Evolutionary conservation across 2,113 vertebrate species (phyloP), one percentile per base, ranked within the genome.

Genomic region (Oostethus manadensis): DNA sequence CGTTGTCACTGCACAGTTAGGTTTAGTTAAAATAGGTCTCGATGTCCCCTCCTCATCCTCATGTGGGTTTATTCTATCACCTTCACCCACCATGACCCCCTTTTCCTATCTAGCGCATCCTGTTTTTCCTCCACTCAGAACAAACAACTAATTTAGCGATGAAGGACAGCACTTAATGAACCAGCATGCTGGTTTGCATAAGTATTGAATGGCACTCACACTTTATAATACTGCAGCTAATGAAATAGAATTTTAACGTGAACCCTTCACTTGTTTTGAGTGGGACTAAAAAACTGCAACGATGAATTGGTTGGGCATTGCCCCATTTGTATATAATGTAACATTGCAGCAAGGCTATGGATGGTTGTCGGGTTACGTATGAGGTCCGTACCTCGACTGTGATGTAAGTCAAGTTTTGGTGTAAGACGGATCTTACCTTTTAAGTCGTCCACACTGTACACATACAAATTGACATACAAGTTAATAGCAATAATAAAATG

Each of bases 1-100:
- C 43, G 40, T 66, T 78, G 82, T 83, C 72, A 79, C 57, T 44
- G 11, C 76, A 60, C 66, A 81, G 61, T 83, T 78, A 73, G 77
- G 74, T 66, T 85, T 73, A 77, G 83, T 79, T 76, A 65, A 70
- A 80, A 67, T 62, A 76, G 77, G 71, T 74, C 71, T 63, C 21
- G 42, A 47, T 51, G 64, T 61, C 40, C 68, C 58, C 50, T 68
- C 55, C 47, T 51, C 44, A 56, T 72, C 38, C 26, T 71, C 50
- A 51, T 51, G 15, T 54, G 45, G 63, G 64, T 71, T 73, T 62
- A 66, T 72, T 45, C 48, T 7, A 11, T 18, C n/a, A 3, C 43
- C 51, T 42, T 55, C 43, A 71, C 56, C 64, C 50, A 9, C 49
- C 23, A 4, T 43, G 29, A 69, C 56, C 56, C 51, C 47, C 29